These are phyloP conservation scores for Thunnus maccoyii DNA, from an alignment of 2,113 vertebrate species.

Conservation along the genomic window DNA sequence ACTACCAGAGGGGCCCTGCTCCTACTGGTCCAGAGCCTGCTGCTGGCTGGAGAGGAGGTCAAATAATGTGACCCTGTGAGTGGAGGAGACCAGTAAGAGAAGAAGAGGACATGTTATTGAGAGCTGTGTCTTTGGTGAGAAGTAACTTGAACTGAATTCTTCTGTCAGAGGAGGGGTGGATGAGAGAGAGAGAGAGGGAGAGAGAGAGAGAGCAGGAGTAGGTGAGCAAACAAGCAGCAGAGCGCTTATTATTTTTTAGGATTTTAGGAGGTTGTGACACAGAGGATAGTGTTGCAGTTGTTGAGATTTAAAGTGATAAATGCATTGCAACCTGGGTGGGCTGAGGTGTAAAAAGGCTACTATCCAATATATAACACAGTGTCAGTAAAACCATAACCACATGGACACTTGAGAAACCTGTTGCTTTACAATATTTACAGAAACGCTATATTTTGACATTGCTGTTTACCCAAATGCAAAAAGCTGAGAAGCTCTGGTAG, in stretches of 20 bases:
- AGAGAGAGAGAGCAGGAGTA: not conserved
- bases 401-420: not conserved
- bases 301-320: not conserved
- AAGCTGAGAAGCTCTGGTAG: not conserved
- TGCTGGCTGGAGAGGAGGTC: constrained; percentile 4
- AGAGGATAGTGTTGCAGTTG: not conserved
- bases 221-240: not conserved
- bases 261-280: not conserved
- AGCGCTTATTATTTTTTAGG: not conserved
- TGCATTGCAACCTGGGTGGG: not conserved
- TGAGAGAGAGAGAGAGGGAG: not conserved
- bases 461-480: not conserved
- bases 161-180: constrained; percentile 11
- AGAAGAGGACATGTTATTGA: constrained; percentile 32
- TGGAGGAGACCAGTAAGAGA: constrained; percentile 9
- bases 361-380: not conserved
- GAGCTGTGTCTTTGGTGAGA: constrained; percentile 16
- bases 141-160: constrained; percentile 38
- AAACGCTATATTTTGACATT: not conserved
- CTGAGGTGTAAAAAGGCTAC: not conserved
- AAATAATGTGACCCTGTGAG: not conserved
- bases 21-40: not conserved
- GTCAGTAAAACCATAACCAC: not conserved
- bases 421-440: not conserved
- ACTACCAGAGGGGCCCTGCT: no score